phyloP scores from a whole-genome alignment of 1,140 invertebrate genomes.

The Papilio polytes region DNA sequence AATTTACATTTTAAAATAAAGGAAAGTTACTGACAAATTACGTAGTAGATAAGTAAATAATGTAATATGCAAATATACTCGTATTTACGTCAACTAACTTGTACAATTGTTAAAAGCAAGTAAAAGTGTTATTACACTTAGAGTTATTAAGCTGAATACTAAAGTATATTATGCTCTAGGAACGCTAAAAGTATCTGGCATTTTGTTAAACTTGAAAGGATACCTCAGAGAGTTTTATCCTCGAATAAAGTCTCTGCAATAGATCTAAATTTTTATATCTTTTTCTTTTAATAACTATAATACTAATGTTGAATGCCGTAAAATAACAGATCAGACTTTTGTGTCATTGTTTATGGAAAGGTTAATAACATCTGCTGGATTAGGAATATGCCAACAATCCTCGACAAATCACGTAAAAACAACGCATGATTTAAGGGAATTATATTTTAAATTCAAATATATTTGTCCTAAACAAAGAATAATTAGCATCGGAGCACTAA shows the following conservation, averaged over 20 bases:
- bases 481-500: slow-evolving; percentile 17
- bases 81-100: too few species aligned
- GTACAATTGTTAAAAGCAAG: background rate
- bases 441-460: too few species aligned
- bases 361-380: background rate
- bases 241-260: background rate
- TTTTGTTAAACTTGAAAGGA: background rate
- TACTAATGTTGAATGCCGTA: background rate
- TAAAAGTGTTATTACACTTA: background rate
- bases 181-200: background rate
- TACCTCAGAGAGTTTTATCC: background rate
- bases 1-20: background rate
- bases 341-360: background rate
- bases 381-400: too few species aligned
- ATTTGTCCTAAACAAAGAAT: background rate
- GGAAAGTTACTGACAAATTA: background rate
- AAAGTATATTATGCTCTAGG: background rate
- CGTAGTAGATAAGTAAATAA: background rate
- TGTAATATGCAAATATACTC: too few species aligned
- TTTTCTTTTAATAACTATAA: too few species aligned
- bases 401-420: background rate
- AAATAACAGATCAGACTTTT: background rate
- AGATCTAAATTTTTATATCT: background rate
- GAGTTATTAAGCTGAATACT: background rate
- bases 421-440: too few species aligned